Base-by-base conservation (phyloP, 2,888 invertebrate species). In the Pollenia griseotomentosa region DNA sequence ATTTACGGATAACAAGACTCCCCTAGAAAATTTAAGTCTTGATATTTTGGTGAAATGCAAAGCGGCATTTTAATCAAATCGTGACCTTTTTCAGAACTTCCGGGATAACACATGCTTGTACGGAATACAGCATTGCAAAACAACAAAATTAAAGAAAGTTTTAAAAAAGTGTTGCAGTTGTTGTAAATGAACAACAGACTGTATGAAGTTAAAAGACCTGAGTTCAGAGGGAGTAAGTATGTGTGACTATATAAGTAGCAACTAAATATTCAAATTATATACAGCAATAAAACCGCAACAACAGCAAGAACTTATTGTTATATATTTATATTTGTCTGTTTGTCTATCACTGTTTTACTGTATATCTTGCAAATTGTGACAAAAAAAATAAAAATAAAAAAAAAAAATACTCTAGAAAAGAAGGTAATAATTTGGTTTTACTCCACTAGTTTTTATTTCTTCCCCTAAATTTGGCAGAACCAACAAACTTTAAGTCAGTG, bases 161-260 rank as follows among this genome's bases (percentile, higher is more conserved):
- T 70, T 83, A 51, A 79, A 75, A 83, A 83, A 86, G 80, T 77
- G 71, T 80, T 83, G 80, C 83, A 86, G 77, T 75, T 77, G 65
- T 71, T 79, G 55, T 66, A 57, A 78, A 75, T 71, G 63, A 59
- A 75, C 70, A 83, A 48, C 40, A 57, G 74, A 86, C 65, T 70
- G 75, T 65, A 83, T 48, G 51, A 74, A 82, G 73, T 66, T 73
- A 80, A 61, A n/a, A 65, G 70, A 83, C 65, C 59, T 80, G 79
- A 59, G 70, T 59, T 75, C 40, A 73, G 33, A 33, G 74, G 51
- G 73, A 73, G 57, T 80, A 68, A 51, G 46, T 40, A 63, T 61
- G 33, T 33, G 33, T 33, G 6, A 33, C 33, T 33, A 33, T 16
- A 61, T 40, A 74, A 61, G 48, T 51, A 63, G 16, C 46, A 63